Conservation (phyloP, 2,113 vertebrate species). For the Callorhinus ursinus region DNA sequence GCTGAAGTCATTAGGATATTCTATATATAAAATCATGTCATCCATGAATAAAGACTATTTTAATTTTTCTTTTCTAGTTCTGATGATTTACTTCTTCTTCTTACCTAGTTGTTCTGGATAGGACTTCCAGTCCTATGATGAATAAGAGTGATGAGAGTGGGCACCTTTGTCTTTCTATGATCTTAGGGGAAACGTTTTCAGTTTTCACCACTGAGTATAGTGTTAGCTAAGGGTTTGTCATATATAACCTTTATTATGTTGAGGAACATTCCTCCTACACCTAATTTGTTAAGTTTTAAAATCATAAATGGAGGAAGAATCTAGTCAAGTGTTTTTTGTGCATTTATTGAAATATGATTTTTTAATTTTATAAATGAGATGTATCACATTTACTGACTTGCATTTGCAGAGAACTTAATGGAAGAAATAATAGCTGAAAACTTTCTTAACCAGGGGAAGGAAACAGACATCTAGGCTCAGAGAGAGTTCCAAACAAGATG, state of each 20-base stretch:
- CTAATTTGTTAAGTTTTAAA: neutral
- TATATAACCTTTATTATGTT: neutral
- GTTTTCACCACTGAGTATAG: neutral
- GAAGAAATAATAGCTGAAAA: too few species aligned
- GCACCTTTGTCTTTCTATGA: neutral
- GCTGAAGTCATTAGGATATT: neutral
- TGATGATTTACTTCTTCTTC: neutral
- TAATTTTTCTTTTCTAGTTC: neutral
- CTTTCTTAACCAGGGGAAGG: too few species aligned
- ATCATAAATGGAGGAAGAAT: neutral
- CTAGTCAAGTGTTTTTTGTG: neutral
- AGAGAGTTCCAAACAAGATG: too few species aligned
- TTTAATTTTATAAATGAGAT: neutral
- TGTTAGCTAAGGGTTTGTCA: neutral
- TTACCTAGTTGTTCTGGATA: neutral
- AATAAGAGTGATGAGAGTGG: neutral
- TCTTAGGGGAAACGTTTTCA: neutral
- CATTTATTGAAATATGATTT: neutral
- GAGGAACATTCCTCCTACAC: neutral
- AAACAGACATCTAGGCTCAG: too few species aligned
- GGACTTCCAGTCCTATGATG: neutral
- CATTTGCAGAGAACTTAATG: neutral
- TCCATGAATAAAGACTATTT: neutral
- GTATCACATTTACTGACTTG: neutral
- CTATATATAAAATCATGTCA: neutral